Conservation (phyloP, 2,888 invertebrate species). For the Netelia inedita region DNA sequence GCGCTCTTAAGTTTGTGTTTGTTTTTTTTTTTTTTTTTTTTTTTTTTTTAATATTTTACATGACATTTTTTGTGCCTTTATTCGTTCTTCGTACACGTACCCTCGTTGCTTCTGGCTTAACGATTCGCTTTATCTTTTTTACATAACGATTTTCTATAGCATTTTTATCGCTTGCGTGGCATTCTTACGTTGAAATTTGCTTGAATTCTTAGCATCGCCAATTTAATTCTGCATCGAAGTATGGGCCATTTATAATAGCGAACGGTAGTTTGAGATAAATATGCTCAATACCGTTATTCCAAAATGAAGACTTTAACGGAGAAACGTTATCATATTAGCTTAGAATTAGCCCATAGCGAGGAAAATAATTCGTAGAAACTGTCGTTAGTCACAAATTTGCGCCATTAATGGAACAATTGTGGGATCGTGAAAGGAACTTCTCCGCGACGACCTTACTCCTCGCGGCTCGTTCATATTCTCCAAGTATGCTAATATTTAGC, state of each 20-base stretch:
- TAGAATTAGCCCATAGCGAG: slow-evolving; percentile 62
- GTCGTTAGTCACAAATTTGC: slow-evolving; percentile 53
- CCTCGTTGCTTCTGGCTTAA: slow-evolving; percentile 51
- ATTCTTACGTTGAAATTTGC: slow-evolving; percentile 16
- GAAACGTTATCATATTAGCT: slow-evolving; percentile 59
- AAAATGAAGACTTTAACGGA: slow-evolving; percentile 56
- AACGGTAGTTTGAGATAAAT: slow-evolving; percentile 2
- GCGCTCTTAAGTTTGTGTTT: slow-evolving; percentile 41
- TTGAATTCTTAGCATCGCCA: slow-evolving; percentile 33
- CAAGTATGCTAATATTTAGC: slow-evolving; percentile 71
- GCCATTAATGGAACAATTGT: slow-evolving; percentile 30
- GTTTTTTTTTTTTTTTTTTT: slow-evolving; percentile 7
- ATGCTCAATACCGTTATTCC: slow-evolving; percentile 32
- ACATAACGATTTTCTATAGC: slow-evolving; percentile 9
- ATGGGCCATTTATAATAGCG: slow-evolving; percentile 48
- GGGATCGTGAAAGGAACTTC: slow-evolving; percentile 5
- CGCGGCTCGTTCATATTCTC: slow-evolving; percentile 32
- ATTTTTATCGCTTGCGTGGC: slow-evolving; percentile 23
- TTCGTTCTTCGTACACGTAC: slow-evolving; percentile 15
- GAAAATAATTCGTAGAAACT: slow-evolving; percentile 57
- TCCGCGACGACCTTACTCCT: slow-evolving; percentile 22
- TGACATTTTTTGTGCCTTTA: slow-evolving; percentile 17
- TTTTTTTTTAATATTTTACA: slow-evolving; percentile 14
- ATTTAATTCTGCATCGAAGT: slow-evolving; percentile 42
- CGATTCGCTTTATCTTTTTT: slow-evolving; percentile 36